These are phyloP conservation scores for Brachyalestes nurse DNA, from an alignment of 2,797 vertebrate genomes.

Conservation along the genomic window DNA sequence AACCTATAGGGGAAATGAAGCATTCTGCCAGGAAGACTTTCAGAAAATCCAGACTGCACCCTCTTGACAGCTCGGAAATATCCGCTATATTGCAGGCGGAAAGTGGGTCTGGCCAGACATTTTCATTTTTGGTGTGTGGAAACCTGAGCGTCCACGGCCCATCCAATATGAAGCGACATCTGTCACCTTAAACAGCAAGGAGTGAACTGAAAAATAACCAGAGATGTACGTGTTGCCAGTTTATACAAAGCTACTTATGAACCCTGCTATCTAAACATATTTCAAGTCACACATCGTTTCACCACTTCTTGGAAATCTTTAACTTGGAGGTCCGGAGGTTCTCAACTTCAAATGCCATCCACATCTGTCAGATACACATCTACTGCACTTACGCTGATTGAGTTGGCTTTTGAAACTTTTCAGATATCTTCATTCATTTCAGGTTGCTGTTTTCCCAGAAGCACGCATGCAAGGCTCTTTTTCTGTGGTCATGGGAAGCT, in stretches of 20 bases:
- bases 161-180: constrained; percentile 74
- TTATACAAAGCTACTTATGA: constrained; percentile 46
- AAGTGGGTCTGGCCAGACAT: constrained; percentile 83
- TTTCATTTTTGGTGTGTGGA: constrained; percentile 76
- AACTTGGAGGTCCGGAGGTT: constrained; percentile 33
- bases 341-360: constrained; percentile 40
- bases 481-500: constrained; percentile 35
- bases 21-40: constrained; percentile 73
- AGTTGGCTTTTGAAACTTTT: constrained; percentile 43
- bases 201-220: constrained; percentile 30
- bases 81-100: constrained; percentile 79
- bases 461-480: constrained; percentile 22
- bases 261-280: constrained; percentile 54
- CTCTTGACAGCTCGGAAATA: constrained; percentile 82
- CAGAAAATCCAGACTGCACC: constrained; percentile 79
- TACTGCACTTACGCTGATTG: constrained; percentile 43
- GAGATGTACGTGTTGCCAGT: constrained; percentile 41
- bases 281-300: constrained; percentile 30
- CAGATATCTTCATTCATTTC: constrained; percentile 45
- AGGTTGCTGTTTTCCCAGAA: constrained; percentile 43
- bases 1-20: constrained; percentile 71
- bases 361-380: constrained; percentile 54
- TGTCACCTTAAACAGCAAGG: constrained; percentile 68
- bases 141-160: constrained; percentile 72
- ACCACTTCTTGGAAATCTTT: constrained; percentile 20